A percentile compares a stretch with the other conserved stretches of the same genome.
These are phyloP conservation scores for Eupithecia insigniata DNA, from an alignment of 2,888 invertebrate genomes.

Conservation along the genomic window DNA sequence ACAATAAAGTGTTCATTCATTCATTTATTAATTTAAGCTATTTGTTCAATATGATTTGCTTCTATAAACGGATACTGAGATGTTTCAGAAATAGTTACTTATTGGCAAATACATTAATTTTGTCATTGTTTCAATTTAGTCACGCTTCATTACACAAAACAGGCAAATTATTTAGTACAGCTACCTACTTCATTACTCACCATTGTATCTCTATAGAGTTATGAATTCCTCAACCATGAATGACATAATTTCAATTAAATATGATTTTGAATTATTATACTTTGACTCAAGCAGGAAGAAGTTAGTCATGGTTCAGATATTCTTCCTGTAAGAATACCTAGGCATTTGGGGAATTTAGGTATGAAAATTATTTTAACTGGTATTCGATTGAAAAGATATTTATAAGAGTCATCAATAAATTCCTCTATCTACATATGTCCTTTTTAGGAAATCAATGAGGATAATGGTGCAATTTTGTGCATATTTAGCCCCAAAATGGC, in stretches of 20 bases:
- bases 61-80: not conserved
- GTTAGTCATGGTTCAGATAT: slow-evolving; percentile 4
- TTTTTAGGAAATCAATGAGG: not conserved
- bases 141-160: slow-evolving; percentile 12
- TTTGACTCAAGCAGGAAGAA: not conserved
- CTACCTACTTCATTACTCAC: not conserved
- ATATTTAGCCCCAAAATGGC: not conserved
- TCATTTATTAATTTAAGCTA: too few species aligned
- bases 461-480: not conserved
- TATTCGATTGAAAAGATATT: not conserved
- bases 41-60: not conserved
- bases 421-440: not conserved
- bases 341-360: not conserved
- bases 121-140: slow-evolving; percentile 36
- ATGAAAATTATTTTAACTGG: not conserved
- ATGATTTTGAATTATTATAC: not conserved
- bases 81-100: not conserved
- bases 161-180: not conserved
- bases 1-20: too few species aligned
- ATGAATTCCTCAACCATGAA: slow-evolving; percentile 7
- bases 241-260: slow-evolving; percentile 10
- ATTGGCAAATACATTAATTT: slow-evolving; percentile 10
- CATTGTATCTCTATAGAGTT: not conserved
- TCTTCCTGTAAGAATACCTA: slow-evolving; percentile 6
- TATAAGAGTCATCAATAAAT: not conserved